A percentile compares a stretch with the other conserved stretches of the same genome.
phyloP scores from a whole-genome alignment of 2,888 invertebrate species.

The Orchesellides sinensis region DNA sequence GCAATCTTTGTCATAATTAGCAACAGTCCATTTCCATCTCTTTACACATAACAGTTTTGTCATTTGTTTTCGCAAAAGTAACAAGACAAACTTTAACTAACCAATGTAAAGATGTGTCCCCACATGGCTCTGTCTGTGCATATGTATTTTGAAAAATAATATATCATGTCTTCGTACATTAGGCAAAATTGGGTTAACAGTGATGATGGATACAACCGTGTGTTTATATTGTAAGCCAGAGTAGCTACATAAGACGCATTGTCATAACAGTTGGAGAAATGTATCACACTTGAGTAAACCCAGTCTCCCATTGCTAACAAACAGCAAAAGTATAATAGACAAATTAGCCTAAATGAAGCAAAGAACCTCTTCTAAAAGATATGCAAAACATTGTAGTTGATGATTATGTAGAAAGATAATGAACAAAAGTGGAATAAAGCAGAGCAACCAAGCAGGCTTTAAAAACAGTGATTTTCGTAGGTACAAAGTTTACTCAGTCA shows the following conservation, averaged over 20 bases:
- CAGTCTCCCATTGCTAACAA: background rate
- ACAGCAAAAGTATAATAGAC: constrained; percentile 11
- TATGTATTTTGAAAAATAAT: background rate
- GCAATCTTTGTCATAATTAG: too few species aligned
- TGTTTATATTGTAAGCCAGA: background rate
- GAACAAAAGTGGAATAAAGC: too few species aligned
- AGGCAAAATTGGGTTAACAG: constrained; percentile 35
- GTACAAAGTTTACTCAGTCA: background rate
- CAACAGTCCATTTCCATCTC: too few species aligned
- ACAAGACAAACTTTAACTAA: too few species aligned
- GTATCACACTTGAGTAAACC: constrained; percentile 22
- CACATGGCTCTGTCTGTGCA: too few species aligned
- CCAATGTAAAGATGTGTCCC: too few species aligned
- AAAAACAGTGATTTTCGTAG: background rate
- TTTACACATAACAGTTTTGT: too few species aligned
- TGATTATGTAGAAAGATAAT: constrained; percentile 11
- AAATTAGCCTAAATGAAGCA: constrained; percentile 38
- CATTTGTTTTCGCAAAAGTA: constrained; percentile 20
- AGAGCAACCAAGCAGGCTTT: background rate
- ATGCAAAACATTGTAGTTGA: background rate
- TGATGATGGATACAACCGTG: constrained; percentile 31
- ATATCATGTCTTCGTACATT: background rate
- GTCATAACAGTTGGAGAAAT: constrained; percentile 12
- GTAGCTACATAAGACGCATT: background rate
- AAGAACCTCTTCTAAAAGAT: background rate